A percentile compares a stretch with the other conserved stretches of the same genome.
Conservation (phyloP, 2,113 vertebrate genomes). For the Periophthalmus modestus region DNA sequence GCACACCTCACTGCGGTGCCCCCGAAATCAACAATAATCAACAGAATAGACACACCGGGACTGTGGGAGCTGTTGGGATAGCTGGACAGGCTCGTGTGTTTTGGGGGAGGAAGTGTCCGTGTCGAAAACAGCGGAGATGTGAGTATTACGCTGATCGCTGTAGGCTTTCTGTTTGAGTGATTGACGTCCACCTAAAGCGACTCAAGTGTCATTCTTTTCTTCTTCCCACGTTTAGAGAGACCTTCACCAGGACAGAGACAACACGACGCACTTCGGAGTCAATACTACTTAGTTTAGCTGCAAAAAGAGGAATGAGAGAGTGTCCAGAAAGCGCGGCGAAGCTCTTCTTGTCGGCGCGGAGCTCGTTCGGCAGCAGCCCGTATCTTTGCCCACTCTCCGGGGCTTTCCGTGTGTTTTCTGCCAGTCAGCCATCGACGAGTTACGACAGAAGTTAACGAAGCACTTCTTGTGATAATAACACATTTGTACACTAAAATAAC, state of each 20-base stretch:
- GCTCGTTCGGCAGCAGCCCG: constrained; percentile 67
- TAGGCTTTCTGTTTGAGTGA: constrained; percentile 81
- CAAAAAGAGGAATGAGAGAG: constrained; percentile 41
- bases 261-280: constrained; percentile 44
- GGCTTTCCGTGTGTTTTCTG: constrained; percentile 8
- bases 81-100: constrained; percentile 50
- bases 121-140: constrained; percentile 54
- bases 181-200: constrained; percentile 77
- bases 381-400: constrained; percentile 39
- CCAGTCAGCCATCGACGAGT: constrained; percentile 1
- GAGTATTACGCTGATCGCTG: constrained; percentile 69
- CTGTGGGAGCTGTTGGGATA: constrained; percentile 25
- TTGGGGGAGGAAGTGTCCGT: constrained; percentile 60
- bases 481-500: not conserved
- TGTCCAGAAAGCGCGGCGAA: constrained; percentile 27
- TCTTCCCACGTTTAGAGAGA: constrained; percentile 52
- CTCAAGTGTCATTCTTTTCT: constrained; percentile 82
- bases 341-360: constrained; percentile 62
- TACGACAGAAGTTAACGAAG: constrained; percentile 10
- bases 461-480: constrained; percentile 2
- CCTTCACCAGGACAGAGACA: not conserved
- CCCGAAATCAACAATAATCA: constrained; percentile 13
- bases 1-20: constrained; percentile 81
- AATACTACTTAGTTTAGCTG: constrained; percentile 22
- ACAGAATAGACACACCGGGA: not conserved